phyloP scores from a whole-genome alignment of 2,797 vertebrate species.

The Myiotriccus ornatus region DNA sequence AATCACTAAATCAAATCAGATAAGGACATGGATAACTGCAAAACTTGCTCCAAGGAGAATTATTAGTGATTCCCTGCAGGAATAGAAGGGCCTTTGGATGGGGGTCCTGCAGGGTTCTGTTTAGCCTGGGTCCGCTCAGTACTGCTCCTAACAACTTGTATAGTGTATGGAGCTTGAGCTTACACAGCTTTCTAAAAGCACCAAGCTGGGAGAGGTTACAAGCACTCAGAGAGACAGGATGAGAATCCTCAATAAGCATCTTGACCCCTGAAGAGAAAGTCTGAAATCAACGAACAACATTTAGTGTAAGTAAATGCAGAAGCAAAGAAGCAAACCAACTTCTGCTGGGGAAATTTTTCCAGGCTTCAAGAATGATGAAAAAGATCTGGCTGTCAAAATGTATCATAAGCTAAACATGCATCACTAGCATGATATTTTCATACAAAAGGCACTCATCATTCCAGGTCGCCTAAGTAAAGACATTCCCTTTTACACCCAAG shows the following conservation, averaged over 20 bases:
- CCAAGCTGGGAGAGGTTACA: background rate
- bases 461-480: background rate
- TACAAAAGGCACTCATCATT: background rate
- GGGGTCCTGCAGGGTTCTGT: background rate
- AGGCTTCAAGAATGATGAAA: background rate
- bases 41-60: background rate
- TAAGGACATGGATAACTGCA: background rate
- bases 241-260: background rate
- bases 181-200: background rate
- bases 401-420: background rate
- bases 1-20: background rate
- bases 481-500: background rate
- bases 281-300: background rate
- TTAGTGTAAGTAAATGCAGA: background rate
- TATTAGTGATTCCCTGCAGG: background rate
- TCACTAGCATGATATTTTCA: background rate
- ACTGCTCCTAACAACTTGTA: background rate
- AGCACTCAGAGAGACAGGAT: background rate
- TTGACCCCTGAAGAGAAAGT: background rate
- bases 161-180: background rate
- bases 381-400: background rate
- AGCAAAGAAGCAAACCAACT: background rate
- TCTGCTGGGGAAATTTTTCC: background rate
- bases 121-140: background rate
- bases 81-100: background rate